Base-by-base conservation (phyloP, 2,113 vertebrate genomes). In the Sclerurus mexicanus region DNA sequence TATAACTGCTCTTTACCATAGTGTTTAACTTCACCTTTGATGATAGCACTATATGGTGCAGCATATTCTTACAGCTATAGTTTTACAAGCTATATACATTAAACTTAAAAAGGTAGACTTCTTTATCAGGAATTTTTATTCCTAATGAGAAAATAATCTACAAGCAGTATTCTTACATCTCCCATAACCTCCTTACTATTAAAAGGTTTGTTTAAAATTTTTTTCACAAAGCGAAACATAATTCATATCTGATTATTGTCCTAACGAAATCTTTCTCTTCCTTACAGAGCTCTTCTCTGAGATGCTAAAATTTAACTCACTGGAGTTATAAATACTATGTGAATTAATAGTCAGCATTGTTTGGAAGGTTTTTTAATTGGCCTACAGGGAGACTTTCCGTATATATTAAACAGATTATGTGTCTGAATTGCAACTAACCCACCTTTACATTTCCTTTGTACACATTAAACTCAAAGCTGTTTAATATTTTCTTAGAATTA, bases 141-240 rank as follows among this genome's bases (percentile, higher is more conserved):
- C 95, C 94, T 98, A 96, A 98, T 98, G 89, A 97, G 96, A 98
- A 98, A 98, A 97, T 96, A 98, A 97, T 96, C 95, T 97, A 67
- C 64, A 95, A 86, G 64, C 85, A 98, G 87, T 94, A 95, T 98
- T 96, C 95, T 90, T 95, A 69, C 79, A 91, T 89, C 64, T 90
- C 50, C 17, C 12, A 44, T 81, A 92, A 92, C n/a, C 40, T 79
- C 55, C 82, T 85, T 87, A 73, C 76, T 78, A 35, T 88, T 93
- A 90, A 92, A 97, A 95, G 82, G 31, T 82, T 94, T 95, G 78
- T 91, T 97, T 96, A 97, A 93, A 94, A 80, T 76, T 84, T 92
- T 72, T 89, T 96, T 96, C 92, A 96, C 89, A 77, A 73, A 80
- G 90, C 35, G 95, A 96, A 97, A 77, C 30, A 46, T 42, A 97